Conservation (phyloP, 2,888 invertebrate genomes). For the Caenorhabditis imperialis region DNA sequence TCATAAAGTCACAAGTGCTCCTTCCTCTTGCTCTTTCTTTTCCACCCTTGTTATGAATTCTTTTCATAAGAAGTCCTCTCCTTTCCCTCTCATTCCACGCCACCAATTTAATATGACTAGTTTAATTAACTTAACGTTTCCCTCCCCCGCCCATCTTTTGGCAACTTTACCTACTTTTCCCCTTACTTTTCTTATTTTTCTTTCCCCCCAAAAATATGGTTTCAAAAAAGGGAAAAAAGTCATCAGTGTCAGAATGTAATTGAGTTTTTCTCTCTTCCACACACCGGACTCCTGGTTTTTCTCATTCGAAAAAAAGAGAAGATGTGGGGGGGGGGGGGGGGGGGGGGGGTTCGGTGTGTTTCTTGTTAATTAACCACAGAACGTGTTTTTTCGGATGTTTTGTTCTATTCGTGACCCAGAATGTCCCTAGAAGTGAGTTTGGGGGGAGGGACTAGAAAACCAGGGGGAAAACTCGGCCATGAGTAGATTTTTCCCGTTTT, state of each 20-base stretch:
- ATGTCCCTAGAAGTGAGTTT: no score
- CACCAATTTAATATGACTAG: conserved; percentile 49
- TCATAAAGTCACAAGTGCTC: no score
- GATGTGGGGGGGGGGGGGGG: no score
- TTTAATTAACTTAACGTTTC: conserved; percentile 56
- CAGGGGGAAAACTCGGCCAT: no score
- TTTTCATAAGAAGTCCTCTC: conserved; percentile 30
- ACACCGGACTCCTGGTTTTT: not conserved
- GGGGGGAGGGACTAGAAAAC: no score
- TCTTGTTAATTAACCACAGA: no score
- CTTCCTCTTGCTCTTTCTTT: no score
- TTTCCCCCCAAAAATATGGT: conserved; percentile 1
- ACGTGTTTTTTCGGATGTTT: conserved; percentile 5
- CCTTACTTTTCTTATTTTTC: conserved; percentile 7
- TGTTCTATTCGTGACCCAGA: no score
- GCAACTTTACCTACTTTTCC: conserved; percentile 1
- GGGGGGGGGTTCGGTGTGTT: no score
- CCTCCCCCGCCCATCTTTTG: conserved; percentile 5
- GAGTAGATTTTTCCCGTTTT: no score
- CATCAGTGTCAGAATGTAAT: conserved; percentile 20
- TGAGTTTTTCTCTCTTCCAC: conserved; percentile 7
- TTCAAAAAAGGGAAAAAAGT: conserved; percentile 8
- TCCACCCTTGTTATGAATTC: conserved; percentile 39
- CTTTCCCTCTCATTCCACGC: not conserved
- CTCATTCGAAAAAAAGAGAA: conserved; percentile 6